Conservation (phyloP, 2,888 invertebrate genomes). For the Malachius bipustulatus region DNA sequence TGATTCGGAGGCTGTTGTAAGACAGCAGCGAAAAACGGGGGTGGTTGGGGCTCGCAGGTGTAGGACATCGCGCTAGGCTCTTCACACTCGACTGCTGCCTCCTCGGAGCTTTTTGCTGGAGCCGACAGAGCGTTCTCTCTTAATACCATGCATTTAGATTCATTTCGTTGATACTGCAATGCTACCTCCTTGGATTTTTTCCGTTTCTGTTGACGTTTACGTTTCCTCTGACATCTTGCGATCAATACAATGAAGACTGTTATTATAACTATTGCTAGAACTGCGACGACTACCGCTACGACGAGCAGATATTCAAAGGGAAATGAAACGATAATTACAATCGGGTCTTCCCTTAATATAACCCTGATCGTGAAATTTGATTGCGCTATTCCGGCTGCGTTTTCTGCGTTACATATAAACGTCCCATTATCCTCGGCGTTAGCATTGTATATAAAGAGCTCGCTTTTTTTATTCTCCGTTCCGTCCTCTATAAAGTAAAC, state of each 20-base stretch:
- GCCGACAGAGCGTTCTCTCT: background rate
- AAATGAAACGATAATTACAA: constrained; percentile 49
- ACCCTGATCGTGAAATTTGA: constrained; percentile 75
- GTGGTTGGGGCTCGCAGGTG: constrained; percentile 19
- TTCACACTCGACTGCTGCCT: background rate
- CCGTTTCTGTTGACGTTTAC: constrained; percentile 37
- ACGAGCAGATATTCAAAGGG: constrained; percentile 58
- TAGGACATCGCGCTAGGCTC: constrained; percentile 8
- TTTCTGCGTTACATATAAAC: constrained; percentile 74
- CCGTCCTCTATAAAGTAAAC: constrained; percentile 62
- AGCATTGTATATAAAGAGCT: constrained; percentile 66
- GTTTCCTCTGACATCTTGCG: constrained; percentile 34
- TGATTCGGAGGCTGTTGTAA: constrained; percentile 32
- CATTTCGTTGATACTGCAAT: constrained; percentile 38
- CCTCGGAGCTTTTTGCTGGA: background rate
- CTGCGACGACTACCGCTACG: constrained; percentile 50
- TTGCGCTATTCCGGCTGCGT: constrained; percentile 64
- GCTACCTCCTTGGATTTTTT: constrained; percentile 41
- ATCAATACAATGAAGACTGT: constrained; percentile 53
- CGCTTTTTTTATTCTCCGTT: constrained; percentile 49
- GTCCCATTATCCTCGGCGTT: constrained; percentile 73
- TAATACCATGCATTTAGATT: constrained; percentile 14
- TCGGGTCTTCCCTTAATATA: constrained; percentile 59
- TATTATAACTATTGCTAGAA: constrained; percentile 50
- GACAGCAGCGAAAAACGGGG: constrained; percentile 24